A percentile compares a stretch with the other conserved stretches of the same genome.
Conservation (phyloP, 1,140 invertebrate genomes). For the Asbolus verrucosus region DNA sequence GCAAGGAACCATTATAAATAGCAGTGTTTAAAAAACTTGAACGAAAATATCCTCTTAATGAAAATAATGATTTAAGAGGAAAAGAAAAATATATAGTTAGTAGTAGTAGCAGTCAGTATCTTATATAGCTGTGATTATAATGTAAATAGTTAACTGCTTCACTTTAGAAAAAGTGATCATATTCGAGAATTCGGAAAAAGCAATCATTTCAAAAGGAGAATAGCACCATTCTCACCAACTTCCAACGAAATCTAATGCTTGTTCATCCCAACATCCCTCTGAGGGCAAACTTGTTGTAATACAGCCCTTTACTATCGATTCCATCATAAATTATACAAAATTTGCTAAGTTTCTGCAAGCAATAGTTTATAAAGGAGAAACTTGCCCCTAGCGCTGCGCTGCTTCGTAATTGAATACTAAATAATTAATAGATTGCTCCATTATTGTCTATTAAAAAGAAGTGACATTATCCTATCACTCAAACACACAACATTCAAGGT, state of each 20-base stretch:
- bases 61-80: too few species aligned
- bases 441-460: neutral
- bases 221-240: too few species aligned
- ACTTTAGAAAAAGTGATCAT: too few species aligned
- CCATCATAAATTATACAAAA: constrained; percentile 26
- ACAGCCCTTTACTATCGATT: constrained; percentile 8
- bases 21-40: too few species aligned
- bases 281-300: neutral
- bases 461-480: constrained; percentile 4
- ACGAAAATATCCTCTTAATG: too few species aligned
- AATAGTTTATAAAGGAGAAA: neutral
- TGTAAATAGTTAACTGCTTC: too few species aligned
- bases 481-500: neutral
- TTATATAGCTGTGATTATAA: too few species aligned
- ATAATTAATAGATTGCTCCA: constrained; percentile 10
- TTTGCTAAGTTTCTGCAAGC: constrained; percentile 7
- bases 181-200: neutral
- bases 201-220: too few species aligned
- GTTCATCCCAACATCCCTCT: neutral
- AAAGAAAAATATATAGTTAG: too few species aligned
- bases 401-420: constrained; percentile 1
- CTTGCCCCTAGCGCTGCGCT: neutral
- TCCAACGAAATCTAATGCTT: neutral
- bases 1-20: too few species aligned
- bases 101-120: too few species aligned